Base-by-base conservation (phyloP, 2,113 vertebrate genomes). In the Trochalopteron elliotii region DNA sequence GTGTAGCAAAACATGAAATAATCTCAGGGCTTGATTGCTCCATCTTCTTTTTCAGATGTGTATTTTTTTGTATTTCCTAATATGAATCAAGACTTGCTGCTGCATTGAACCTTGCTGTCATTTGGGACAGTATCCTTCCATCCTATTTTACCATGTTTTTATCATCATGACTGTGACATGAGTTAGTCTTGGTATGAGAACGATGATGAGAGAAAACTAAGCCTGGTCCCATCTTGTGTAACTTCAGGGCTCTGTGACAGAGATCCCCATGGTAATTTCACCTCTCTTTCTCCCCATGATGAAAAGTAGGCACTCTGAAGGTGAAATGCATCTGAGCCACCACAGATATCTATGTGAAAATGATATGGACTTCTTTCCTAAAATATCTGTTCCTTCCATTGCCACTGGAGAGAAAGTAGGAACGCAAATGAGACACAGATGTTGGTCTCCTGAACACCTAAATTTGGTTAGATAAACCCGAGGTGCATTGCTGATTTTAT, bases 341-440 rank as follows among this genome's bases (percentile, higher is more conserved):
- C 35, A 24, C 16, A 75, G 14, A 10, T 30, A 39, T 12, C 33
- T 40, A 23, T 6, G 12, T 59, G n/a, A 40, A 88, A 83, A 83
- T 30, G 1, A 52, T 14, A 40, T 0, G 2, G 30, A 33, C 7
- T 4, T 5, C 40, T 42, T 50, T 56, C 28, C 18, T 21, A 14
- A n/a, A 57, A 9, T 30, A 18, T 9, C 11, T 42, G 4, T 18
- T 92, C 44, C 9, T 63, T 70, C 31, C 17, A 2, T 63, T 63
- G 12, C 7, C 0, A 5, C 70, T 52, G 53, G 22, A 85, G 21
- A 21, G 16, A 82, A 70, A 30, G 25, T 9, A 76, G 24, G 27
- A 53, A 4, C 2, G 1, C 5, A 67, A 20, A 67, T 23, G n/a
- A 63, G 20, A 31, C 45, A 11, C 5, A 63, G 52, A 35, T 68